phyloP scores from a whole-genome alignment of 2,797 vertebrate genomes.

The Antennarius maculatus region DNA sequence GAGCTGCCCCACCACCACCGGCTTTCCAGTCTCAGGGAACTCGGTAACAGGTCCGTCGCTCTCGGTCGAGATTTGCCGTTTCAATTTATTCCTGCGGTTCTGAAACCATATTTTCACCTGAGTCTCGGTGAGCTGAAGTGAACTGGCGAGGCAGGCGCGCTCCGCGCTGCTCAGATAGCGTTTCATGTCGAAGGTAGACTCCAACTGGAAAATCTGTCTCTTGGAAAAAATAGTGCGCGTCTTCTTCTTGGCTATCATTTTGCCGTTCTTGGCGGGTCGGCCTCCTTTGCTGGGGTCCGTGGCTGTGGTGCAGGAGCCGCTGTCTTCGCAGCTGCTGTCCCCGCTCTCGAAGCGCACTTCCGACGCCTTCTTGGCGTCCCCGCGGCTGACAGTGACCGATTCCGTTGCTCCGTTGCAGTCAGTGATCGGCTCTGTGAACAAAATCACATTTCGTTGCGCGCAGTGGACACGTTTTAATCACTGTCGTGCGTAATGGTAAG shows the following conservation, averaged over 20 bases:
- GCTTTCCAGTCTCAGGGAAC: conserved; percentile 77
- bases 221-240: conserved; percentile 91
- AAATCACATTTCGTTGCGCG: conserved; percentile 17
- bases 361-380: conserved; percentile 48
- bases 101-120: conserved; percentile 89
- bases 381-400: conserved; percentile 48
- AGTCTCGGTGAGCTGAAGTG: conserved; percentile 86
- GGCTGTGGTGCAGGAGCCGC: conserved; percentile 55
- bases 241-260: conserved; percentile 84
- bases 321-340: conserved; percentile 79
- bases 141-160: conserved; percentile 87
- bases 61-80: conserved; percentile 84
- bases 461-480: neutral
- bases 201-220: conserved; percentile 88
- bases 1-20: conserved; percentile 73
- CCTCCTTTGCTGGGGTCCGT: conserved; percentile 47
- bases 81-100: conserved; percentile 88
- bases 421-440: conserved; percentile 66
- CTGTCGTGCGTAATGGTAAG: conserved; percentile 28
- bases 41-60: conserved; percentile 80
- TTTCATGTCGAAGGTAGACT: conserved; percentile 88
- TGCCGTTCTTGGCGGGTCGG: conserved; percentile 74
- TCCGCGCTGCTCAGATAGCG: conserved; percentile 90
- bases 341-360: conserved; percentile 73
- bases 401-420: conserved; percentile 48